Evolutionary conservation across 1,140 invertebrate genomes (phyloP), one percentile per base, ranked within the genome.

Genomic region (Meloidogyne chitwoodi): DNA sequence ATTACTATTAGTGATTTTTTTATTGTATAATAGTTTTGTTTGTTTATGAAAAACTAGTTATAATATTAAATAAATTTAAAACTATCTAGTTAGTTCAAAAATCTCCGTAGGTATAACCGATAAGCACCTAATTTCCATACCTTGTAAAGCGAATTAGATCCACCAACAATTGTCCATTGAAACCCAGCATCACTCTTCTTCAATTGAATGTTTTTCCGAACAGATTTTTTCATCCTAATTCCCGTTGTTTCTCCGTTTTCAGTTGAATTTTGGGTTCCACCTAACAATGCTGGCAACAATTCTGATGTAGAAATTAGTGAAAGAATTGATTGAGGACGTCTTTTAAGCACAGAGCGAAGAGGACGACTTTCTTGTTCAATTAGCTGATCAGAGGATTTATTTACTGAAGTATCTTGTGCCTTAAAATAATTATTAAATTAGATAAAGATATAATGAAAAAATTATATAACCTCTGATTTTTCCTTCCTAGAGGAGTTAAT

Each of bases 91-190:
- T n/a, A n/a, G n/a, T n/a, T n/a, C n/a, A n/a, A n/a, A n/a, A n/a
- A n/a, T n/a, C n/a, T n/a, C n/a, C n/a, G n/a, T n/a, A n/a, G n/a
- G n/a, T n/a, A n/a, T n/a, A n/a, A n/a, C n/a, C n/a, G n/a, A n/a
- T n/a, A n/a, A n/a, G n/a, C n/a, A n/a, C n/a, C n/a, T n/a, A 62
- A 12, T 31, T 90, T 90, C 79, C 95, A 95, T 87, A 98, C 80
- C n/a, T 79, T 79, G 26, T 79, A 81, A 11, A 65, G 72, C 0
- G 83, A 81, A 48, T 83, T 81, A 31, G 44, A 38, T 4, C 84
- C 83, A 26, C 84, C 83, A 27, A 82, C 80, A 41, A 85, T 84
- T n/a, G 74, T 79, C 68, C 85, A 82, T 22, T 83, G 80, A 68
- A 79, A 79, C 1, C 73, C 70, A 24, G 24, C 61, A 14, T 31